Conservation (phyloP, 2,797 vertebrate species). For the Enoplosus armatus region DNA sequence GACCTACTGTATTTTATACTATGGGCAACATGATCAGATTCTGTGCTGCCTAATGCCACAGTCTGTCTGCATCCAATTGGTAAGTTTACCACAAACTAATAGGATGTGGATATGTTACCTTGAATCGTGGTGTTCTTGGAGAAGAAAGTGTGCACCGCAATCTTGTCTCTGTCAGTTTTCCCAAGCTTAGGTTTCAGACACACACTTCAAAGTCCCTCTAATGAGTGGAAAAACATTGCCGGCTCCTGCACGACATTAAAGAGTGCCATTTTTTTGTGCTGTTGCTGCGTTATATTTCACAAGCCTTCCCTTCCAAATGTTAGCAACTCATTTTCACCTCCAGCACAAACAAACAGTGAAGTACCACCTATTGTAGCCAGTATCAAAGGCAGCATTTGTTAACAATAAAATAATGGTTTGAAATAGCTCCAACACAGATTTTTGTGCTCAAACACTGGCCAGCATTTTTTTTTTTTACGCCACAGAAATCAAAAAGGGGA, state of each 20-base stretch:
- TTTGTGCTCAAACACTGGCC: conserved; percentile 75
- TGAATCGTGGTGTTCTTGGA: conserved; percentile 76
- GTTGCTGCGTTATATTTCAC: conserved; percentile 75
- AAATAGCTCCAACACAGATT: conserved; percentile 82
- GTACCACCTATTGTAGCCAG: conserved; percentile 76
- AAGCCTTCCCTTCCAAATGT: conserved; percentile 76
- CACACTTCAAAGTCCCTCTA: conserved; percentile 83
- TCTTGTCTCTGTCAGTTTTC: conserved; percentile 82
- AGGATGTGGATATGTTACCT: conserved; percentile 83
- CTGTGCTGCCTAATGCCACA: conserved; percentile 62
- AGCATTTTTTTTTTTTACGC: conserved; percentile 80
- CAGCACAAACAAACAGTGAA: conserved; percentile 86
- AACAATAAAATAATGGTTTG: conserved; percentile 86
- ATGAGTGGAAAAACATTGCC: conserved; percentile 83
- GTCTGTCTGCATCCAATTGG: conserved; percentile 71
- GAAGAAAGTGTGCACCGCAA: conserved; percentile 73
- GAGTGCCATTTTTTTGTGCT: conserved; percentile 69
- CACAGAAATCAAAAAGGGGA: conserved; percentile 76
- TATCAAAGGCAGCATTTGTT: conserved; percentile 87
- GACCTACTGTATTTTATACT: conserved; percentile 65
- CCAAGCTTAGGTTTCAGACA: conserved; percentile 81
- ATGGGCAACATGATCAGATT: conserved; percentile 64
- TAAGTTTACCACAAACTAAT: conserved; percentile 73
- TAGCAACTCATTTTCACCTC: conserved; percentile 86
- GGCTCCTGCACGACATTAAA: conserved; percentile 81